Conservation (phyloP, 1,140 invertebrate genomes). For the Linepithema humile region DNA sequence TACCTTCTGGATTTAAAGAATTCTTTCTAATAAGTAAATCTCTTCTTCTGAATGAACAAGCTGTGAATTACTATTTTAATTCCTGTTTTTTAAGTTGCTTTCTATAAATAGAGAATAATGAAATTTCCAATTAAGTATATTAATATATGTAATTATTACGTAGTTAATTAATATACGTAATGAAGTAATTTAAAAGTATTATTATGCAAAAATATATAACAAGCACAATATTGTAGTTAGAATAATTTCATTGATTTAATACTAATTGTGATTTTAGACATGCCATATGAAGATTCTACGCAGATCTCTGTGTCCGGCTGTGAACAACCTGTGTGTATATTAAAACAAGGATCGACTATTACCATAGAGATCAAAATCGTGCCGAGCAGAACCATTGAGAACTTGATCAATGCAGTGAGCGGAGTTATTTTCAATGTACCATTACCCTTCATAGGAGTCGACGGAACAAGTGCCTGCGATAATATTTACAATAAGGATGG, state of each 20-base stretch:
- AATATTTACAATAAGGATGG: slow-evolving; percentile 86
- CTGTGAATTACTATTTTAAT: no score
- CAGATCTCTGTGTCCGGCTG: slow-evolving; percentile 86
- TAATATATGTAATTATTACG: no score
- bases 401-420: slow-evolving; percentile 85
- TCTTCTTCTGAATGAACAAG: no score
- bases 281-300: slow-evolving; percentile 62
- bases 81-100: no score
- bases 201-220: no score
- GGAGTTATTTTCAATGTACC: slow-evolving; percentile 86
- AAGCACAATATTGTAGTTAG: not conserved
- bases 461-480: slow-evolving; percentile 88
- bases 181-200: no score
- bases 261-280: slow-evolving; percentile 44
- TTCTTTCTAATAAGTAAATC: not conserved
- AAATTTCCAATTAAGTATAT: no score
- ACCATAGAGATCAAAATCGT: slow-evolving; percentile 85
- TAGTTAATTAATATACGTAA: no score
- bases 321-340: slow-evolving; percentile 86
- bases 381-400: slow-evolving; percentile 84
- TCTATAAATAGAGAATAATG: no score
- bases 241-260: not conserved
- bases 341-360: slow-evolving; percentile 86
- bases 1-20: not conserved
- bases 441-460: slow-evolving; percentile 90